A percentile compares a stretch with the other conserved stretches of the same genome.
These are phyloP conservation scores for Euborellia annulipes DNA, from an alignment of 1,140 invertebrate species.

Conservation along the genomic window DNA sequence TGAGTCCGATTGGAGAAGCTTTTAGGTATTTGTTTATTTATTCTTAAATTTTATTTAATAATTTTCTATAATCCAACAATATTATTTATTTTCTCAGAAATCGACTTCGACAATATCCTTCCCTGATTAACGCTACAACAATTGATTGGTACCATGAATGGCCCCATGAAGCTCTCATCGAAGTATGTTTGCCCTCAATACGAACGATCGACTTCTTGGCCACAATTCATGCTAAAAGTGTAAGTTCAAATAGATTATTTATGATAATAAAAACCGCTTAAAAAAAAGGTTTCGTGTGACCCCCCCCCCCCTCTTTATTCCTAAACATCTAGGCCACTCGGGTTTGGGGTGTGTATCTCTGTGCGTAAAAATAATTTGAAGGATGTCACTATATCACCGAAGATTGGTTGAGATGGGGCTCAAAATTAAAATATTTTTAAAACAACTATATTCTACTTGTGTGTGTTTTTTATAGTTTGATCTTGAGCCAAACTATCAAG, in stretches of 20 bases:
- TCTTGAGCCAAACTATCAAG: no score
- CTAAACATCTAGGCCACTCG: no score
- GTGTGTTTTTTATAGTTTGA: neutral
- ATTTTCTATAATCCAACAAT: neutral
- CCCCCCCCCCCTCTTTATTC: no score
- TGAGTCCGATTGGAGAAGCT: conserved; percentile 68
- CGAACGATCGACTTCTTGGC: neutral
- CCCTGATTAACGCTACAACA: conserved; percentile 68
- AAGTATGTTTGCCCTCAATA: conserved; percentile 36
- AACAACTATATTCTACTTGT: no score
- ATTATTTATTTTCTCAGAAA: conserved; percentile 41
- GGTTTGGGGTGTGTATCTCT: no score
- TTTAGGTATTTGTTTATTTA: conserved; percentile 27
- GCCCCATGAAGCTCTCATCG: conserved; percentile 69
- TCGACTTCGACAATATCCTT: conserved; percentile 67
- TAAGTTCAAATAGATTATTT: no score
- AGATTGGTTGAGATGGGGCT: no score
- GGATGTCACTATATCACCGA: no score
- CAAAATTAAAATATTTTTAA: no score
- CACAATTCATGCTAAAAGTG: neutral
- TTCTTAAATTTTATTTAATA: neutral
- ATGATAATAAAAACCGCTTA: no score
- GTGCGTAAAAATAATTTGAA: no score
- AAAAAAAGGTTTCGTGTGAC: no score
- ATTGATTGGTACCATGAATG: conserved; percentile 82